Percentiles rank a stretch among this genome's conserved stretches.
These are phyloP conservation scores for Agrotis exclamationis DNA, from an alignment of 2,888 invertebrate species.

Conservation along the genomic window DNA sequence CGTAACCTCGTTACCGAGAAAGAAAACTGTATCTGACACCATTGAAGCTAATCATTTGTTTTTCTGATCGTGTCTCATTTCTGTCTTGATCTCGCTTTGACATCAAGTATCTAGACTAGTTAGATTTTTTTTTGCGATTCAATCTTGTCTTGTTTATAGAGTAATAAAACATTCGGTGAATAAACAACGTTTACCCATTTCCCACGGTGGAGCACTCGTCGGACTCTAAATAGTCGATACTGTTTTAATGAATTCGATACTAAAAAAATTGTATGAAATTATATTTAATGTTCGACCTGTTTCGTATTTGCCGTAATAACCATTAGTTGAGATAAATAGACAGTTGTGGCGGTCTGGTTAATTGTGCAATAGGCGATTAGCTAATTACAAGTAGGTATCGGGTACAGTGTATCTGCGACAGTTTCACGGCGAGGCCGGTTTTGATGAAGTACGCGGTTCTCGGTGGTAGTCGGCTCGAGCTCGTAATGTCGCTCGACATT, in stretches of 20 bases:
- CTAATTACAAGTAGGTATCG: slow-evolving; percentile 72
- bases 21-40: slow-evolving; percentile 37
- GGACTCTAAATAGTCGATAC: slow-evolving; percentile 49
- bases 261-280: slow-evolving; percentile 67
- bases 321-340: slow-evolving; percentile 62
- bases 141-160: slow-evolving; percentile 20
- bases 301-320: slow-evolving; percentile 64
- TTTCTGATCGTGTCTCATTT: slow-evolving; percentile 16
- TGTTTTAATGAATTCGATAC: slow-evolving; percentile 55
- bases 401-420: slow-evolving; percentile 56
- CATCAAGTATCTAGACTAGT: background rate
- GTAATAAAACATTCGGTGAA: slow-evolving; percentile 27
- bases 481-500: slow-evolving; percentile 19
- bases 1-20: slow-evolving; percentile 62
- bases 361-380: slow-evolving; percentile 76
- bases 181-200: slow-evolving; percentile 44
- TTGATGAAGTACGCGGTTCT: slow-evolving; percentile 20
- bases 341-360: slow-evolving; percentile 59
- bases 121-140: slow-evolving; percentile 22
- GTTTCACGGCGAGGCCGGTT: slow-evolving; percentile 44
- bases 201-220: slow-evolving; percentile 52
- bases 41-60: slow-evolving; percentile 20
- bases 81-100: slow-evolving; percentile 8
- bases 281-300: slow-evolving; percentile 70
- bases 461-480: slow-evolving; percentile 8